These are phyloP conservation scores for Aspidiotus rigidus DNA, from an alignment of 2,888 invertebrate genomes.

Conservation along the genomic window DNA sequence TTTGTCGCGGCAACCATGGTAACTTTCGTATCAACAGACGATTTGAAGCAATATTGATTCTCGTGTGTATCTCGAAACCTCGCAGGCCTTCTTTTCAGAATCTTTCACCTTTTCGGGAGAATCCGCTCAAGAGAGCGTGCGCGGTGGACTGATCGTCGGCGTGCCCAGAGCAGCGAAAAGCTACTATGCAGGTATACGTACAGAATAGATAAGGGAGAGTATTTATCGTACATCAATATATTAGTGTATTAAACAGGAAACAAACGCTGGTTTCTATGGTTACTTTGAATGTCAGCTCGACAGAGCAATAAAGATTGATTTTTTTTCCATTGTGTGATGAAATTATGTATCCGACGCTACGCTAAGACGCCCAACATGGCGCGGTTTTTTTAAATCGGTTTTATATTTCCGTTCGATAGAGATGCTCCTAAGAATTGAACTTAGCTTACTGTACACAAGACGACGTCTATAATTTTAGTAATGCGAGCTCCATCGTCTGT, in stretches of 20 bases:
- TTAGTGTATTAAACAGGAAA: conserved; percentile 33
- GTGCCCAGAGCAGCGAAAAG: conserved; percentile 19
- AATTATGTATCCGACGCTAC: conserved; percentile 30
- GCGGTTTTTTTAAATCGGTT: conserved; percentile 17
- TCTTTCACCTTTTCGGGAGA: conserved; percentile 2
- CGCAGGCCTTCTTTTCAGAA: conserved; percentile 1
- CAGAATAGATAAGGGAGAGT: conserved; percentile 20
- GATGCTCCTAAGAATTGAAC: conserved; percentile 13
- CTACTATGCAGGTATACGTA: conserved; percentile 21
- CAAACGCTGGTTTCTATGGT: conserved; percentile 33
- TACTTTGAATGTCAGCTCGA: conserved; percentile 33
- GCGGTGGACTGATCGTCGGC: conserved; percentile 20
- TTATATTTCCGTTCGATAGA: conserved; percentile 24
- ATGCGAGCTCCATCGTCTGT: too few species aligned
- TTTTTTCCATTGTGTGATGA: conserved; percentile 27
- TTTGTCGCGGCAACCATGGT: conserved; percentile 24
- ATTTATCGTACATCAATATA: conserved; percentile 30
- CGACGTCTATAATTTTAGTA: neutral
- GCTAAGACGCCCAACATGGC: conserved; percentile 30
- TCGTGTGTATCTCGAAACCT: conserved; percentile 12
- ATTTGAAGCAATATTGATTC: conserved; percentile 22
- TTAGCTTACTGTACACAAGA: neutral
- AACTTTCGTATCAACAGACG: conserved; percentile 31
- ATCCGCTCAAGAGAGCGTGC: conserved; percentile 15
- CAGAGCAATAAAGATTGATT: conserved; percentile 33